phyloP scores from a whole-genome alignment of 2,888 invertebrate species.

The Calameuta pallipes region DNA sequence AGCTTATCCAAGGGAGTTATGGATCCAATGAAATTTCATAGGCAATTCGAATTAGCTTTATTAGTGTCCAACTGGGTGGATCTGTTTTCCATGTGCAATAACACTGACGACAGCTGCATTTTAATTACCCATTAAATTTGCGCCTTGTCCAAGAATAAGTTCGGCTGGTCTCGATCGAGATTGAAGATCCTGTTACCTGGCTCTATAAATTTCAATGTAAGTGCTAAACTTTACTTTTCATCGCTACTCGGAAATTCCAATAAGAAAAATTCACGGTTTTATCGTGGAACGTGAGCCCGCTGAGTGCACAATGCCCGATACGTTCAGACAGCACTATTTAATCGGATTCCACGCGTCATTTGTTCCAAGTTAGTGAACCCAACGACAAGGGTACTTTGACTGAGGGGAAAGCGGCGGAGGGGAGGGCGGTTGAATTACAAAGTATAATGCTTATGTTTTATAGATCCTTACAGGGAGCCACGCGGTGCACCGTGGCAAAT shows the following conservation, averaged over 20 bases:
- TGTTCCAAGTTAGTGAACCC: slow-evolving; percentile 30
- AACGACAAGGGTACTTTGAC: neutral
- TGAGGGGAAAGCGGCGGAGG: slow-evolving; percentile 14
- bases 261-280: neutral
- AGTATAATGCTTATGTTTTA: slow-evolving; percentile 55
- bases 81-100: neutral
- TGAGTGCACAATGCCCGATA: neutral
- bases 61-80: slow-evolving; percentile 34
- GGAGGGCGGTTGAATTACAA: slow-evolving; percentile 42
- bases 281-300: neutral
- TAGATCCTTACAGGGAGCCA: slow-evolving; percentile 35
- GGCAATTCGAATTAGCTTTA: slow-evolving; percentile 42
- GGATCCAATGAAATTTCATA: slow-evolving; percentile 49
- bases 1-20: slow-evolving; percentile 22
- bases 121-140: slow-evolving; percentile 40
- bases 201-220: neutral
- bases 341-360: slow-evolving; percentile 38
- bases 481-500: slow-evolving; percentile 10
- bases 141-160: neutral
- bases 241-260: neutral
- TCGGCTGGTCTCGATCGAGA: neutral
- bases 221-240: neutral
- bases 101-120: slow-evolving; percentile 33
- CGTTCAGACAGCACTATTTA: slow-evolving; percentile 18
- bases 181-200: neutral